Conservation (phyloP, 2,797 vertebrate genomes). For the Craterocephalus amniculus region DNA sequence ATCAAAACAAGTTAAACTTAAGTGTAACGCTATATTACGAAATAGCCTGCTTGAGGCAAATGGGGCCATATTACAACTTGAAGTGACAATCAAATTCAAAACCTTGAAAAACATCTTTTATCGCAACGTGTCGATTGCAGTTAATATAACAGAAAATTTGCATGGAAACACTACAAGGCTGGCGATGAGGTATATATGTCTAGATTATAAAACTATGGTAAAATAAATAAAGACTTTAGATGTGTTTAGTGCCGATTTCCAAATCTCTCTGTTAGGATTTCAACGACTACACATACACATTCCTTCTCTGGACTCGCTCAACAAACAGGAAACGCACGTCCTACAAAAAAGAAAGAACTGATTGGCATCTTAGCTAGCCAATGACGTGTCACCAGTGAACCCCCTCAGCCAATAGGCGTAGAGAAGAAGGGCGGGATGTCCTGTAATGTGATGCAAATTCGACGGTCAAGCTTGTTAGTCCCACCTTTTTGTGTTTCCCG, state of each 20-base stretch:
- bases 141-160: not conserved
- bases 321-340: conserved; percentile 84
- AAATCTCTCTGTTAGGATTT: conserved; percentile 21
- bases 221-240: not conserved
- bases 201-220: not conserved
- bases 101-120: not conserved
- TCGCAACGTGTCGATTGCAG: not conserved
- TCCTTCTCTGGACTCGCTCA: conserved; percentile 55
- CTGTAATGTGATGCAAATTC: conserved; percentile 90
- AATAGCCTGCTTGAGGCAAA: not conserved
- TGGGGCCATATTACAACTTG: not conserved
- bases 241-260: not conserved
- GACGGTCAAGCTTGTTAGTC: conserved; percentile 90
- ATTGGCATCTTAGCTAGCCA: conserved; percentile 67
- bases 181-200: not conserved
- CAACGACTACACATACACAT: conserved; percentile 58
- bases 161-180: not conserved
- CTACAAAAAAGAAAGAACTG: conserved; percentile 36
- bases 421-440: conserved; percentile 91
- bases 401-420: conserved; percentile 78
- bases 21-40: not conserved
- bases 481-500: conserved; percentile 99
- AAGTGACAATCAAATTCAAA: not conserved
- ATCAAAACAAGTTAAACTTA: not conserved
- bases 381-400: not conserved